A percentile compares a stretch with the other conserved stretches of the same genome.
phyloP scores from a whole-genome alignment of 2,888 invertebrate species.

The Acholoe squamosa region DNA sequence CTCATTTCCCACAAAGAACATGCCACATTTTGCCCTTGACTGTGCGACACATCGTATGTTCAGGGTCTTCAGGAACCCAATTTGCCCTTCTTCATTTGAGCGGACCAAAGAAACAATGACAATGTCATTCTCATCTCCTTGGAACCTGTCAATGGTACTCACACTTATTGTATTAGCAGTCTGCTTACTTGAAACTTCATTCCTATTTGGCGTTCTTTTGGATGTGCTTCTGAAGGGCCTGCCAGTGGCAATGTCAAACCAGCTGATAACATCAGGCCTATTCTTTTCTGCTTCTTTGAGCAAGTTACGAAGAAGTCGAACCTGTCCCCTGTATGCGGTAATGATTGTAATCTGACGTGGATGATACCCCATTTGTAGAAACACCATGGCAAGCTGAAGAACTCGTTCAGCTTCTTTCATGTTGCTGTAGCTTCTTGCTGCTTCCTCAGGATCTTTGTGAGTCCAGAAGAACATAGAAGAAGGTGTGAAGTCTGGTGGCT shows the following conservation, averaged over 20 bases:
- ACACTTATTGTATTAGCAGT: slow-evolving; percentile 35
- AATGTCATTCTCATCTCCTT: slow-evolving; percentile 78
- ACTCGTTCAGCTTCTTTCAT: slow-evolving; percentile 67
- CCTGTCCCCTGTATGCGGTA: slow-evolving; percentile 69
- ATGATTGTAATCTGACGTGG: slow-evolving; percentile 68
- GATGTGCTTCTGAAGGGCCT: neutral
- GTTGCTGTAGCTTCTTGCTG: slow-evolving; percentile 66
- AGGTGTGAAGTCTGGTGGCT: slow-evolving; percentile 54
- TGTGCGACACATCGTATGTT: slow-evolving; percentile 81
- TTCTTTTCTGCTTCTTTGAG: slow-evolving; percentile 56
- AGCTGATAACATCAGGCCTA: neutral
- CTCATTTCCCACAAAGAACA: slow-evolving; percentile 68
- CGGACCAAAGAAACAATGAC: slow-evolving; percentile 76
- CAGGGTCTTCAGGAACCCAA: slow-evolving; percentile 78
- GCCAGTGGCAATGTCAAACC: neutral
- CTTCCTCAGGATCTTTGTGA: slow-evolving; percentile 65
- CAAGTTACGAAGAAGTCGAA: slow-evolving; percentile 60
- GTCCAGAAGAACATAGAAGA: slow-evolving; percentile 69
- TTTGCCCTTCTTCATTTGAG: slow-evolving; percentile 73
- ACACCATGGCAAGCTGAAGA: slow-evolving; percentile 65
- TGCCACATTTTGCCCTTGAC: slow-evolving; percentile 69
- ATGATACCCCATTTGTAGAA: slow-evolving; percentile 67
- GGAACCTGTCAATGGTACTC: slow-evolving; percentile 74
- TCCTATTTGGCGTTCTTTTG: neutral
- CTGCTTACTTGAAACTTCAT: neutral